Base-by-base conservation (phyloP, 1,140 invertebrate species). In the Lordiphosa collinella region DNA sequence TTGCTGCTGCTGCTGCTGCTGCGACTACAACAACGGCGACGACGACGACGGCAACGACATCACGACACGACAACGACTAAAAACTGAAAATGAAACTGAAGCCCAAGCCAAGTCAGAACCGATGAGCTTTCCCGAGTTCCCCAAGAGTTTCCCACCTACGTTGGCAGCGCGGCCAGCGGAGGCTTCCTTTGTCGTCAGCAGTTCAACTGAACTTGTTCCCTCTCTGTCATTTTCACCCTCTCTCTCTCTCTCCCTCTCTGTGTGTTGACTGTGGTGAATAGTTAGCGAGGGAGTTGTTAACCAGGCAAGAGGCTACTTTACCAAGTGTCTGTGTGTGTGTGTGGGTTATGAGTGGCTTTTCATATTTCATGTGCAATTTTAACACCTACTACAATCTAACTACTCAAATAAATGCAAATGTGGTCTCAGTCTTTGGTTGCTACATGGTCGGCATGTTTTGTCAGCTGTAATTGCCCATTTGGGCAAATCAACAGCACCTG, bases 21-120 rank as follows among this genome's bases (percentile, higher is more conserved):
- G 32, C 68, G 63, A 79, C 68, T 66, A 62, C 68, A 72, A 72
- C 63, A 67, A 71, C 62, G 64, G 70, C 67, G 73, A 75, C 82
- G 80, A 80, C 75, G 82, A 75, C 82, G 78, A 80, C 75, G 68
- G 60, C 68, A 79, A 82, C 76, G 80, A 87, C 85, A 84, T 73
- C 78, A 87, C 84, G 85, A 87, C 85, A 87, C 84, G 84, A 85
- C 85, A 87, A 87, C 78, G 85, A 87, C 85, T 85, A 63, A 76
- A 68, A 65, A 59, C 44, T 56, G 66, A 49, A 72, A 64, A 68
- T 60, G 68, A 73, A 82, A 63, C 75, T 63, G 67, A 65, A 66
- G 51, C 70, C 55, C 52, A 58, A 52, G 60, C 43, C 55, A 51
- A 55, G 18, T 32, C 57, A 13, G 52, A 54, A 32, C 38, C 14